phyloP scores from a whole-genome alignment of 2,888 invertebrate genomes.

The Heliconius cydno region DNA sequence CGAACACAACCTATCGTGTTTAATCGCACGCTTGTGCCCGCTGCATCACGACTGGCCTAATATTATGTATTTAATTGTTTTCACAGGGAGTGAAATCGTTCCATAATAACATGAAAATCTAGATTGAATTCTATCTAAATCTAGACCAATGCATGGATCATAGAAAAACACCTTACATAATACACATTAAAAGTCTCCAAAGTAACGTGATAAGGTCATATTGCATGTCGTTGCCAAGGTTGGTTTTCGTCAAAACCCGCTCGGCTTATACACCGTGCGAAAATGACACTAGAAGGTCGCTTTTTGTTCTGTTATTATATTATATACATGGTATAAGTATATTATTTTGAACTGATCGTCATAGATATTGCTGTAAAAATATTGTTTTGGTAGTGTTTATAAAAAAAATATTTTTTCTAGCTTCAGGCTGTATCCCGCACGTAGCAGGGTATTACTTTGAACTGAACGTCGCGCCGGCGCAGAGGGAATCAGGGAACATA shows the following conservation, averaged over 20 bases:
- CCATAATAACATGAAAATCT: no score
- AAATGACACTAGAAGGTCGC: slow-evolving; percentile 41
- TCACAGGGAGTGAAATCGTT: no score
- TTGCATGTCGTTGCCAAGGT: slow-evolving; percentile 42
- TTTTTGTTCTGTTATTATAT: slow-evolving; percentile 33
- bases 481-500: no score
- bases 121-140: not conserved
- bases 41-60: no score
- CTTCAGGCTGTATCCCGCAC: not conserved
- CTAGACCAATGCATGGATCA: not conserved
- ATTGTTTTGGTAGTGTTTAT: not conserved
- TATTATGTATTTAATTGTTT: no score
- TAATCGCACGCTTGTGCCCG: no score
- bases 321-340: not conserved
- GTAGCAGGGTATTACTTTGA: no score
- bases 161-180: slow-evolving; percentile 12
- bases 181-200: not conserved
- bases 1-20: no score
- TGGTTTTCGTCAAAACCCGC: slow-evolving; percentile 26
- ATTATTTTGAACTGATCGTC: not conserved
- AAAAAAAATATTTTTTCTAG: not conserved
- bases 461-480: no score
- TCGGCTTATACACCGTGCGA: slow-evolving; percentile 28
- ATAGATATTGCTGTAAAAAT: not conserved
- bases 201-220: slow-evolving; percentile 3